Conservation (phyloP, 2,113 vertebrate species). For the Motacilla alba region DNA sequence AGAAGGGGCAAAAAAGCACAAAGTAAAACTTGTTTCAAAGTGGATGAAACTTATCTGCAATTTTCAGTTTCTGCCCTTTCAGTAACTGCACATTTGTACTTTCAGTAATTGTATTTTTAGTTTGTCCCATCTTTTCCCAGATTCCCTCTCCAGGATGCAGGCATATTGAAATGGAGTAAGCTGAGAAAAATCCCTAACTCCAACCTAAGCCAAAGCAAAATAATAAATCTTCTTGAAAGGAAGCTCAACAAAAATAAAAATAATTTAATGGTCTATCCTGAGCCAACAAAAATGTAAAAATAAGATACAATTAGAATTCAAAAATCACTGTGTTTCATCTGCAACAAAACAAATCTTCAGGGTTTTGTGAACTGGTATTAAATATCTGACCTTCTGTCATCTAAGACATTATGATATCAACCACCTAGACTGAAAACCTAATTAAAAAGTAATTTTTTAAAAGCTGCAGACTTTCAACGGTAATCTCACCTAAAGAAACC, state of each 20-base stretch:
- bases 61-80: neutral
- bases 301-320: neutral
- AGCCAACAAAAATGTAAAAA: constrained; percentile 2
- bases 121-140: neutral
- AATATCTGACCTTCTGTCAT: neutral
- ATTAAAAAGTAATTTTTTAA: neutral
- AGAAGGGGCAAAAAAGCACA: neutral
- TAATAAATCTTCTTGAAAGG: constrained; percentile 30
- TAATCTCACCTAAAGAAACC: neutral
- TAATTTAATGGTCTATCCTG: neutral
- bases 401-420: neutral
- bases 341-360: neutral
- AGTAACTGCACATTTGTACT: rapidly evolving
- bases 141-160: neutral
- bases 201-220: constrained; percentile 18
- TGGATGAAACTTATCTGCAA: neutral
- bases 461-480: neutral
- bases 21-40: neutral
- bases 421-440: neutral
- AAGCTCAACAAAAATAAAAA: neutral
- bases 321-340: neutral
- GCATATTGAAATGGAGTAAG: constrained; percentile 3
- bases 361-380: neutral
- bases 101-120: neutral
- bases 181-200: constrained; percentile 31